Base-by-base conservation (phyloP, 2,113 vertebrate species). In the Nipponia nippon region DNA sequence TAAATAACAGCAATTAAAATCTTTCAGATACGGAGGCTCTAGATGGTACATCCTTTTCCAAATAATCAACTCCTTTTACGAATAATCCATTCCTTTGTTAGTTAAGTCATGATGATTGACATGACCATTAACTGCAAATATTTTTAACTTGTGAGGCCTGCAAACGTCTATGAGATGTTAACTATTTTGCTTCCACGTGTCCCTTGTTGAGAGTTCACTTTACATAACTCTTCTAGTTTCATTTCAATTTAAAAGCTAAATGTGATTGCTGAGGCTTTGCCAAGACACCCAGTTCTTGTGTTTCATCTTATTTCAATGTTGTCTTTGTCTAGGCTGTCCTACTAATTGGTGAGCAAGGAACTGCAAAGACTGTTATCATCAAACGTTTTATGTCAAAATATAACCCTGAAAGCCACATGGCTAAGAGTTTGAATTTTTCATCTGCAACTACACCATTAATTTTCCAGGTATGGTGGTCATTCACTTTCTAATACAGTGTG, bases 331-430 rank as follows among this genome's bases (percentile, higher is more conserved):
- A 99, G 99, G 99, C 99, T 67, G 99, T 99, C 94, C 96, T 99
- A 70, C 97, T 99, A 97, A 99, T 99, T 95, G 99, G 99, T 78
- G 99, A 99, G 61, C 99, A 99, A 97, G 99, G 99, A 83, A 99
- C 99, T 81, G 99, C 99, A 58, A 99, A 99, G 94, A 99, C 99
- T 2, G 99, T 99, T 76, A 99, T 99, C 69, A 98, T 99, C 91
- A 99, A 99, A 97, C 95, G 98, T 79, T 99, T 98, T 97, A 98
- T 99, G 98, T 99, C 99, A 63, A 99, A 99, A 97, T 99, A 99
- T 65, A 98, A 99, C 94, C 97, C 99, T 30, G 99, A 99, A 96
- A 98, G 55, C 47, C 99, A 99, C 72, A 96, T 98, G 85, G 94
- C 97, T 70, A 99, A 99, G 97, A 98, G 97, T 94, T 96, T 99